Conservation (phyloP, 2,888 invertebrate species). For the Agrotis clavis region DNA sequence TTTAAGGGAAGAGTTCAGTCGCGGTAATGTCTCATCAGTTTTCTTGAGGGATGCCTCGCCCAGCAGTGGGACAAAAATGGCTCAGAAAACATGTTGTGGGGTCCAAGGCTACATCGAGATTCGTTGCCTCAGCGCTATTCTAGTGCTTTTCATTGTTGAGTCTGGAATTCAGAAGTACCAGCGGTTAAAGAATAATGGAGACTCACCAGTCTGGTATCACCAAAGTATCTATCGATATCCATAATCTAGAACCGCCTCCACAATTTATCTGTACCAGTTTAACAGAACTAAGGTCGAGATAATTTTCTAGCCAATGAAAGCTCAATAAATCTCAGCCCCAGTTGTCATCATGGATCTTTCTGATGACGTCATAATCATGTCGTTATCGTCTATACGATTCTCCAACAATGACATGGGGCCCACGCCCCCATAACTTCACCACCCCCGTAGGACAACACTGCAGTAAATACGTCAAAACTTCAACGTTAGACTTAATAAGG, state of each 20-base stretch:
- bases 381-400: slow-evolving; percentile 52
- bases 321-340: slow-evolving; percentile 39
- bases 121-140: no score
- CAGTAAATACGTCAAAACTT: slow-evolving; percentile 68
- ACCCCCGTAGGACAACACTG: slow-evolving; percentile 63
- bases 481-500: slow-evolving; percentile 68
- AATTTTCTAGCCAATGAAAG: slow-evolving; percentile 33
- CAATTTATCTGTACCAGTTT: neutral
- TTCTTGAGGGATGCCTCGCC: no score
- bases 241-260: neutral
- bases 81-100: no score
- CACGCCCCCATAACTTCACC: slow-evolving; percentile 68
- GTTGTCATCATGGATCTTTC: slow-evolving; percentile 48
- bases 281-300: neutral
- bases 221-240: no score
- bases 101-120: no score
- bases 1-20: no score
- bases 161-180: no score
- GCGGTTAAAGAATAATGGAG: no score
- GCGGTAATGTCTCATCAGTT: no score
- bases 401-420: slow-evolving; percentile 63
- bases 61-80: no score
- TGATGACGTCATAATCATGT: slow-evolving; percentile 58
- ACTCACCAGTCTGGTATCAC: no score
- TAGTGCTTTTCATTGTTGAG: no score